These are phyloP conservation scores for Eublepharis macularius DNA, from an alignment of 2,113 vertebrate species.

Conservation along the genomic window DNA sequence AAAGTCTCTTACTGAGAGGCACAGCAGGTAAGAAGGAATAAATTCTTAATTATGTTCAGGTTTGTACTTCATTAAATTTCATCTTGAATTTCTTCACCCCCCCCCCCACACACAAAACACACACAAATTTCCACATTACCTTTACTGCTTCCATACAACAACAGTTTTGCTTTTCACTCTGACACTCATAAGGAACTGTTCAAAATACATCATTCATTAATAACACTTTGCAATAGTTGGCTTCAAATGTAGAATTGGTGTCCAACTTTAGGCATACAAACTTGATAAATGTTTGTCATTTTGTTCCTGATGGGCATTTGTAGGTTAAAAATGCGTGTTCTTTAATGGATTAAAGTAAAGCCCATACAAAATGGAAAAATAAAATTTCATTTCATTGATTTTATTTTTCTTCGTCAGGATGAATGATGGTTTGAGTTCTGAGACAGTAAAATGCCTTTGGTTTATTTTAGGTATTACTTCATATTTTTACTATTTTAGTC, in stretches of 20 bases:
- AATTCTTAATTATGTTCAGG: neutral
- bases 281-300: conserved; percentile 13
- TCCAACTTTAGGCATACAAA: neutral
- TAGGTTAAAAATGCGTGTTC: neutral
- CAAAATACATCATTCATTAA: neutral
- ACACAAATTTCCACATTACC: neutral
- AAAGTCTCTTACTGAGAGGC: neutral
- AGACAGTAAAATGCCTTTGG: conserved; percentile 31
- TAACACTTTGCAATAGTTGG: conserved; percentile 11
- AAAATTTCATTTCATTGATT: conserved; percentile 34
- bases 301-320: neutral
- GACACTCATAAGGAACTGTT: neutral
- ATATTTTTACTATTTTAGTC: conserved; percentile 3
- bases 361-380: conserved; percentile 14
- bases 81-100: neutral
- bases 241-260: neutral
- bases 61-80: neutral
- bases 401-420: conserved; percentile 31
- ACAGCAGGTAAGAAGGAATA: neutral
- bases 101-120: neutral
- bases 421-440: conserved; percentile 39
- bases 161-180: neutral
- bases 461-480: conserved; percentile 39
- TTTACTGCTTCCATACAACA: neutral
- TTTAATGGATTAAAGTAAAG: conserved; percentile 18